Evolutionary conservation across 2,888 invertebrate species (phyloP).

Genomic region (Portevinia maculata): DNA sequence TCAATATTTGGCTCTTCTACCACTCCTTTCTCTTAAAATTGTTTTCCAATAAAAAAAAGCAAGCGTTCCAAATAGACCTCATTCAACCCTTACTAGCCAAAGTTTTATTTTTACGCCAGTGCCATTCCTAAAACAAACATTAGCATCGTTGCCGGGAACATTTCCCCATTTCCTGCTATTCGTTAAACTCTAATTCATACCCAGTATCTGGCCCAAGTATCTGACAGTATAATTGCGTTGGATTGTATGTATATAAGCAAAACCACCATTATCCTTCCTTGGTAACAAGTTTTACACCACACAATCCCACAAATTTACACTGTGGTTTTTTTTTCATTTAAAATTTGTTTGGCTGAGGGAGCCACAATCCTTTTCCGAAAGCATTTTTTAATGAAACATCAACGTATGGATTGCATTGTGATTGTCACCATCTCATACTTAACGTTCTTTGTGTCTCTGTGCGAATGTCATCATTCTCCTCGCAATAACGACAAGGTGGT

Average conservation of each 20-base stretch:
- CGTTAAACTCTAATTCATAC: slow-evolving; percentile 13
- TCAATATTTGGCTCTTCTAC: too few relatives aligned
- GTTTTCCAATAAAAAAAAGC: too few relatives aligned
- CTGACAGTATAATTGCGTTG: slow-evolving; percentile 40
- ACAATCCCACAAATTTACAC: neutral
- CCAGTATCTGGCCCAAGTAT: slow-evolving; percentile 23
- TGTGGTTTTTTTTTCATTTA: neutral
- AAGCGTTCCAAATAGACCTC: too few relatives aligned
- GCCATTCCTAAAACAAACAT: too few relatives aligned
- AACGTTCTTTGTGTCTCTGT: slow-evolving; percentile 23
- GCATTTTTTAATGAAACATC: neutral
- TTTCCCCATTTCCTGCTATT: slow-evolving; percentile 34
- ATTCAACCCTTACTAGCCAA: too few relatives aligned
- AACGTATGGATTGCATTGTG: neutral
- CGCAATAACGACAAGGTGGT: slow-evolving; percentile 15
- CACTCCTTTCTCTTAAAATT: too few relatives aligned
- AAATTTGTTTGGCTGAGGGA: neutral
- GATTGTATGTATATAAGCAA: neutral
- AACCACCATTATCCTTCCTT: neutral
- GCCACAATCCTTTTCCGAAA: neutral
- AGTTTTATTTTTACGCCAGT: too few relatives aligned
- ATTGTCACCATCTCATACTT: slow-evolving; percentile 17
- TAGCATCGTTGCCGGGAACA: too few relatives aligned
- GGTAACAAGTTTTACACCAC: neutral
- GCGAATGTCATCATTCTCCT: slow-evolving; percentile 50